Conservation (phyloP, 2,113 vertebrate species). For the Pitta sordida region DNA sequence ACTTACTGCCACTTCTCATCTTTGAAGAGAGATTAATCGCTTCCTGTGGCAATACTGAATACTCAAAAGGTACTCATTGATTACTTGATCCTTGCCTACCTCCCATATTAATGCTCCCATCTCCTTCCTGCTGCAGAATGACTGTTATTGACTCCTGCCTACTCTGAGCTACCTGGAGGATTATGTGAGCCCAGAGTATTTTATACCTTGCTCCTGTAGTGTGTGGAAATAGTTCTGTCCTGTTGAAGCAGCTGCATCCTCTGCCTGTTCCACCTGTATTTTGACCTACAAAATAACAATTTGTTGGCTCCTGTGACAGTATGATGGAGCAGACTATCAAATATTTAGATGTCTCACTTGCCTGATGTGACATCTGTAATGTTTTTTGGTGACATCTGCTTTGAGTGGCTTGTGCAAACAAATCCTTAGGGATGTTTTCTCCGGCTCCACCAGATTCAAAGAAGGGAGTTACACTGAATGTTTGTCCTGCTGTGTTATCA, state of each 20-base stretch:
- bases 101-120: background rate
- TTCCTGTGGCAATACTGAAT: conserved; percentile 34
- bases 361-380: background rate
- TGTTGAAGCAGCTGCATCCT: conserved; percentile 3
- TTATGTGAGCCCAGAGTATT: background rate
- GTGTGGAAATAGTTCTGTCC: background rate
- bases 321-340: background rate
- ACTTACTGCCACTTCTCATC: conserved; percentile 26
- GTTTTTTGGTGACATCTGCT: background rate
- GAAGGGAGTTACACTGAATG: background rate
- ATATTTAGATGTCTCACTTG: background rate
- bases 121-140: background rate
- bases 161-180: background rate
- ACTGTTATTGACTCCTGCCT: background rate
- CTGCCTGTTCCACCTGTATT: background rate
- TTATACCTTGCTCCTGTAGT: background rate
- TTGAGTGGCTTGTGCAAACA: background rate
- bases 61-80: conserved; percentile 28
- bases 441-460: background rate
- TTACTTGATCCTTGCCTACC: conserved; percentile 17
- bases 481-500: background rate
- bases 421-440: background rate
- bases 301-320: background rate
- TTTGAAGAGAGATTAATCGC: conserved; percentile 31
- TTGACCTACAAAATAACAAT: background rate